A percentile compares a stretch with the other conserved stretches of the same genome.
These are phyloP conservation scores for Pantherophis alleghaniensis DNA, from an alignment of 2,797 vertebrate genomes.

Conservation along the genomic window DNA sequence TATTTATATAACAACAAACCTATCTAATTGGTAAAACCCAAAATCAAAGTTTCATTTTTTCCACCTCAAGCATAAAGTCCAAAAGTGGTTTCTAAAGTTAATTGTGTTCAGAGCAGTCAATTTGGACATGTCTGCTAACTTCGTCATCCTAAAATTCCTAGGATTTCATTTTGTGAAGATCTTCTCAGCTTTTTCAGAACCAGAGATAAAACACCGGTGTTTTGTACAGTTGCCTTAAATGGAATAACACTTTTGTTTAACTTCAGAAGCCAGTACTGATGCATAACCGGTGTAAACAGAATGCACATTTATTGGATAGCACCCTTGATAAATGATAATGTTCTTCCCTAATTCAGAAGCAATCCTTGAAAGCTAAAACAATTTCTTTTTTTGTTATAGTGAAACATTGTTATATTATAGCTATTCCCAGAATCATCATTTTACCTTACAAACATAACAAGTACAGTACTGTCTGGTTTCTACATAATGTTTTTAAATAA, in stretches of 20 bases:
- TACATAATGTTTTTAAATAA: background rate
- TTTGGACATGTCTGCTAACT: too few relatives aligned
- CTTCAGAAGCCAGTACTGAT: background rate
- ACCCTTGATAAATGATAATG: background rate
- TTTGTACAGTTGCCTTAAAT: background rate
- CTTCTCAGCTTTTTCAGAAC: background rate
- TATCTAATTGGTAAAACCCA: too few relatives aligned
- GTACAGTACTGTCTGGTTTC: background rate
- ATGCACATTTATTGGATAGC: background rate
- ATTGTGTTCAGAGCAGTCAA: too few relatives aligned
- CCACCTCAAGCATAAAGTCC: too few relatives aligned
- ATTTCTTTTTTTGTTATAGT: background rate
- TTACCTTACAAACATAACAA: background rate
- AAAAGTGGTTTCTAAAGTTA: too few relatives aligned
- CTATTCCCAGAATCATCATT: background rate
- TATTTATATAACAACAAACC: too few relatives aligned
- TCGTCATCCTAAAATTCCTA: background rate
- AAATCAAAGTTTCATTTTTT: too few relatives aligned
- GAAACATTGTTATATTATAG: background rate
- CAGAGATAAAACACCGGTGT: background rate
- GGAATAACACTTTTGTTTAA: background rate
- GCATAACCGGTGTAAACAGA: background rate
- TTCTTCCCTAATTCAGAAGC: background rate
- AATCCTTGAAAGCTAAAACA: background rate
- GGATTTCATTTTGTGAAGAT: background rate